phyloP scores from a whole-genome alignment of 1,140 invertebrate genomes.

The Drosophila subpulchrella region DNA sequence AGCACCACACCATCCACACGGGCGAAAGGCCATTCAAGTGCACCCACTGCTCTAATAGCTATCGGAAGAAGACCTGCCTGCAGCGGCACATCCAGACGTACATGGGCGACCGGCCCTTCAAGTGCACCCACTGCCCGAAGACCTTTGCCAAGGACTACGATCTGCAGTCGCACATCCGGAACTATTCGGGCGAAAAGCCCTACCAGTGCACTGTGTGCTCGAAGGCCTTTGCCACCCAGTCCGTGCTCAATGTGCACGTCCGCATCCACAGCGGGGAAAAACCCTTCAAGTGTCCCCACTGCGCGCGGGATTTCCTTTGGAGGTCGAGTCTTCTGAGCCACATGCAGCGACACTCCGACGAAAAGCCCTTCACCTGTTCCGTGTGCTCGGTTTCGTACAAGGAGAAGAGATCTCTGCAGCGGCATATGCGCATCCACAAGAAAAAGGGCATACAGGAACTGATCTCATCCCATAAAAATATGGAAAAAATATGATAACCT shows the following conservation, averaged over 20 bases:
- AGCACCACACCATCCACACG: not conserved
- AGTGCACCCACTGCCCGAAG: not conserved
- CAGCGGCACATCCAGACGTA: not conserved
- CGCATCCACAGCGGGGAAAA: not conserved
- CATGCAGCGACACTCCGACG: not conserved
- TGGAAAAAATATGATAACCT: too few species aligned
- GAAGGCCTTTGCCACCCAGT: not conserved
- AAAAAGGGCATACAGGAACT: too few species aligned
- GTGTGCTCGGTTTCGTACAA: not conserved
- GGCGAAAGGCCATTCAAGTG: not conserved
- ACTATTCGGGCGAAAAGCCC: not conserved
- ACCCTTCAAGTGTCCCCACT: not conserved
- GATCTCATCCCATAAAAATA: too few species aligned
- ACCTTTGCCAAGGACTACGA: not conserved
- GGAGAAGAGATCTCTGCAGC: not conserved
- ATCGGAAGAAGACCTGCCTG: not conserved
- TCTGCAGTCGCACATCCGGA: not conserved
- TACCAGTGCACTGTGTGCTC: not conserved
- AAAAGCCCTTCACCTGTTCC: not conserved
- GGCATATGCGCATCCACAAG: not conserved
- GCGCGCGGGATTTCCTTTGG: not conserved
- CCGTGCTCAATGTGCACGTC: not conserved
- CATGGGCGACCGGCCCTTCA: not conserved
- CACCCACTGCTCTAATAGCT: not conserved
- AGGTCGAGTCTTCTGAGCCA: not conserved